Evolutionary conservation across 1,140 invertebrate species (phyloP).

Genomic region (Zaprionus nigranus): DNA sequence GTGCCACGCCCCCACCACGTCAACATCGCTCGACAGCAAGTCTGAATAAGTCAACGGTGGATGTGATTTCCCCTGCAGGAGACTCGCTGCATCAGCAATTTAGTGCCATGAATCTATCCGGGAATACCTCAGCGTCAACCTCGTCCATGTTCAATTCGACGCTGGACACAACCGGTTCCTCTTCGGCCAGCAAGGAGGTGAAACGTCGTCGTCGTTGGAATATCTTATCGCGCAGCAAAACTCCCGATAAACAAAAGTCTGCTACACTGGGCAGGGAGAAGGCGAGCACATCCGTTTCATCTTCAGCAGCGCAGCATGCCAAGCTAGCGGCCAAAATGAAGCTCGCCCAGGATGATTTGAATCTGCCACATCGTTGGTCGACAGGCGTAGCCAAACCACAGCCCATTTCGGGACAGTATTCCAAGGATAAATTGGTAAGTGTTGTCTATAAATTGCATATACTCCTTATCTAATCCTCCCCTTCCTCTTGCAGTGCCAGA

Average conservation of each 20-base stretch:
- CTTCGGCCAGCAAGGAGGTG: slow-evolving; percentile 84
- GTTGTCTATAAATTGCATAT: neutral
- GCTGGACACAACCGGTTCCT: slow-evolving; percentile 64
- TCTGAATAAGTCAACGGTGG: slow-evolving; percentile 58
- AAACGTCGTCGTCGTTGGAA: slow-evolving; percentile 88
- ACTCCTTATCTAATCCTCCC: neutral
- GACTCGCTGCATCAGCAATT: slow-evolving; percentile 75
- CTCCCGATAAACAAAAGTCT: slow-evolving; percentile 86
- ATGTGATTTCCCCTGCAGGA: slow-evolving; percentile 54
- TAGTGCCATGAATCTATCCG: slow-evolving; percentile 80
- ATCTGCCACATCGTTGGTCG: slow-evolving; percentile 87
- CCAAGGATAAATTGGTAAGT: slow-evolving; percentile 90
- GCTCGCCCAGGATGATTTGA: slow-evolving; percentile 85
- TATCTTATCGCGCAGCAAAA: slow-evolving; percentile 87
- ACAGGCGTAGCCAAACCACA: slow-evolving; percentile 88
- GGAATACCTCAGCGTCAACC: slow-evolving; percentile 67
- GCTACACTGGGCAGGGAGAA: slow-evolving; percentile 88
- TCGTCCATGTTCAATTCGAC: slow-evolving; percentile 70
- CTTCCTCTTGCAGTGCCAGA: slow-evolving; percentile 87
- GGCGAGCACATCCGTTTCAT: slow-evolving; percentile 41
- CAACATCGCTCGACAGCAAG: slow-evolving; percentile 69
- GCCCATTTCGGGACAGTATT: slow-evolving; percentile 89
- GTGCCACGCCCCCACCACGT: slow-evolving; percentile 65
- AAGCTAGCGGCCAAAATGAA: slow-evolving; percentile 85
- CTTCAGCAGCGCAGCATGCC: slow-evolving; percentile 55